Evolutionary conservation across 2,113 vertebrate species (phyloP), one percentile per base, ranked within the genome.

Genomic region (Boulengeromyrus knoepffleri): DNA sequence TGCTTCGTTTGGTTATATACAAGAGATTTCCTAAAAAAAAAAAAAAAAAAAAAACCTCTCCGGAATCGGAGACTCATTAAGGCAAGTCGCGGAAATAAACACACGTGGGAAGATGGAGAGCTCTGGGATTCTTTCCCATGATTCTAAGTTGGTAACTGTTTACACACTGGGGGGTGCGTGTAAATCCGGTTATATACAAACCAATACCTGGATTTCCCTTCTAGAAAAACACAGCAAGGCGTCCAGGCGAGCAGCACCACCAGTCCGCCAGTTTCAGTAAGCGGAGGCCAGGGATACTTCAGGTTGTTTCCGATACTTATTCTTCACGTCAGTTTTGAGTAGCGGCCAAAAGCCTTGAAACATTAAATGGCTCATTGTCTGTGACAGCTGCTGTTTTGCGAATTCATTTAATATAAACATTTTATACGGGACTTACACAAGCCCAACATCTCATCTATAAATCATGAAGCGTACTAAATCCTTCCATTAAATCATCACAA

Each of bases 301-400:
- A 13, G 70, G 15, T 50, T 45, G 46, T 86, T 80, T 88, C 89
- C 85, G 2, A 88, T 53, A 90, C 88, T 90, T 90, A 87, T 53
- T 80, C 46, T 27, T 36, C 27, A 77, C 42, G 31, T 88, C 53
- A 66, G 70, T 70, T 87, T 87, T 90, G 53, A 85, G 36, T 52
- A 80, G 21, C 83, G 1, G n/a, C 53, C 85, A 88, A 12, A 45
- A 46, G n/a, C 17, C 15, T 39, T 47, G 10, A 85, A 58, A 85
- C 80, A 27, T 21, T 27, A 62, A 31, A 15, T 36, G 31, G 53
- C 27, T 52, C 47, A 31, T 50, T 17, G n/a, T 15, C 24, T n/a
- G 13, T 39, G 70, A 52, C 49, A 31, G 31, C 12, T 66, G 31
- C 19, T 15, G 27, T 24, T 88, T 12, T 42, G 6, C 19, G 19